Conservation (phyloP, 2,888 invertebrate genomes). For the Diaphora mendica region DNA sequence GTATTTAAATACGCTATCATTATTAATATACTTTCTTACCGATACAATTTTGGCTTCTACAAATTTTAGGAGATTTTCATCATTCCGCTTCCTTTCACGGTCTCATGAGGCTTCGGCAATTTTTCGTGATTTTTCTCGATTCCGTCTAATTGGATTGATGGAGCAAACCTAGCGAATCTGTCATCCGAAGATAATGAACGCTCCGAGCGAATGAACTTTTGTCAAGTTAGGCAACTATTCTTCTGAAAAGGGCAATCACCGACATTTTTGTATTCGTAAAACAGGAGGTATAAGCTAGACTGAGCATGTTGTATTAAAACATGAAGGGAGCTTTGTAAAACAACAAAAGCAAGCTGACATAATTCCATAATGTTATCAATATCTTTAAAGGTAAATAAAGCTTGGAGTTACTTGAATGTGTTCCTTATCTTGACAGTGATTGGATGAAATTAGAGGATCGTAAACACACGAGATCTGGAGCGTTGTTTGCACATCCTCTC, state of each 20-base stretch:
- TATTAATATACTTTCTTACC: constrained; percentile 8
- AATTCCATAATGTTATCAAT: constrained; percentile 4
- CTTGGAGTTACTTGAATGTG: constrained; percentile 27
- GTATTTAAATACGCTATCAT: too few species aligned
- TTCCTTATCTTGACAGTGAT: constrained; percentile 67
- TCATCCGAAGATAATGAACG: constrained; percentile 77
- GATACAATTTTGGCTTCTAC: constrained; percentile 39
- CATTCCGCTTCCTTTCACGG: constrained; percentile 24
- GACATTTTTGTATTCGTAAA: constrained; percentile 42
- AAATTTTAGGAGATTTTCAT: constrained; percentile 42
- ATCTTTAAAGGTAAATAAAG: constrained; percentile 28
- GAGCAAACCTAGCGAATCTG: constrained; percentile 73
- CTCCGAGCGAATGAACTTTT: constrained; percentile 66
- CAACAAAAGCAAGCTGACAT: background rate
- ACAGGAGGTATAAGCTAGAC: constrained; percentile 26
- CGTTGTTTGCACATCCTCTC: constrained; percentile 69
- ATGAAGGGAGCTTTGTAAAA: constrained; percentile 2
- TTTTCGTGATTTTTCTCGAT: constrained; percentile 68
- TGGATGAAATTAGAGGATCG: constrained; percentile 73
- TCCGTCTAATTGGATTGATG: constrained; percentile 79
- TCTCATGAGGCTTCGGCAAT: constrained; percentile 40
- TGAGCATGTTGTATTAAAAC: constrained; percentile 11
- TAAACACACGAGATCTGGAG: constrained; percentile 68
- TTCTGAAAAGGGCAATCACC: constrained; percentile 39
- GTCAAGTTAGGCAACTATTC: constrained; percentile 47